Base-by-base conservation (phyloP, 2,113 vertebrate species). In the Mirounga angustirostris region DNA sequence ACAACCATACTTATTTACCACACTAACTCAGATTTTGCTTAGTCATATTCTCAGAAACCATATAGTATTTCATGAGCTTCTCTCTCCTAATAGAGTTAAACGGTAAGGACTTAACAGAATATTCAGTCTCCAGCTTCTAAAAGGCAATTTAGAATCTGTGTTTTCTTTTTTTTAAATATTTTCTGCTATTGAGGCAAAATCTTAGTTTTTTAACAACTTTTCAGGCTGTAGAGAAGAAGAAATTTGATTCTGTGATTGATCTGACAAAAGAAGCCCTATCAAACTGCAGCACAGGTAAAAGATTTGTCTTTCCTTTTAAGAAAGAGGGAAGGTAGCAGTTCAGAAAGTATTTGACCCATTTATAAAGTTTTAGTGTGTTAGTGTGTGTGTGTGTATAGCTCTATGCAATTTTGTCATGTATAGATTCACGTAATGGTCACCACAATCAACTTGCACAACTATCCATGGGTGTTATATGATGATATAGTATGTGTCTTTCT, bases 281-380 rank as follows among this genome's bases (percentile, higher is more conserved):
- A 16, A 82, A 16, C 36, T 36, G 4, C 28, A 94, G 52, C 58
- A 91, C 84, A 98, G 92, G 93, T 98, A 97, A 98, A 85, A n/a
- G 36, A n/a, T 54, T 85, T 94, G 28, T 96, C 0, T 24, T 58
- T 69, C 19, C 83, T 90, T 83, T 80, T 82, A 73, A 71, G 69
- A 61, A 59, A 24, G 50, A 18, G 9, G 56, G 16, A 84, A 85
- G 26, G 0, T 80, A 80, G 73, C 46, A 93, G 76, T 5, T 93
- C 30, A 91, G 30, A 54, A 54, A 83, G 4, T 14, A 19, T 40
- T 82, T 33, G 61, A 78, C 43, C 33, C 7, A 18, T 61, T 82
- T 71, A 56, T 58, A 40, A 76, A 82, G 30, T 73, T 73, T 93
- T 40, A 33, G 0, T 74, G 1, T 96, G 36, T 87, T 54, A 43